phyloP scores from a whole-genome alignment of 2,113 vertebrate genomes.

The Labeo catla region DNA sequence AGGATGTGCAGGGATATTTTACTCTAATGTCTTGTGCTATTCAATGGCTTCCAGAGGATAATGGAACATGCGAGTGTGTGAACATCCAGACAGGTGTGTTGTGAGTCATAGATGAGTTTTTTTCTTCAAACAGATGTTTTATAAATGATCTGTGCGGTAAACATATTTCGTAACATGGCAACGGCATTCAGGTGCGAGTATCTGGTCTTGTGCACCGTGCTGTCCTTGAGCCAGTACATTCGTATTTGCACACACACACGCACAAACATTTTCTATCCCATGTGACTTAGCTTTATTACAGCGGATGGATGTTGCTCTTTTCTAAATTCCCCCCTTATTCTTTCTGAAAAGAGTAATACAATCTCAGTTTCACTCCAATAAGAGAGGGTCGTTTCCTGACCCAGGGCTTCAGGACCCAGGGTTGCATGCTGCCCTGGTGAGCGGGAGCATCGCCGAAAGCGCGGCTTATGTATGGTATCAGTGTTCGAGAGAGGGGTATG shows the following conservation, averaged over 20 bases:
- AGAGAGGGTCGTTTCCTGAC: neutral
- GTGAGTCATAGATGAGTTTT: neutral
- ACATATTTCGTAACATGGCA: neutral
- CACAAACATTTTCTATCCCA: neutral
- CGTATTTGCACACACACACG: conserved; percentile 11
- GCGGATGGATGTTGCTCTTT: conserved; percentile 32
- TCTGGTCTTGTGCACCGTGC: neutral
- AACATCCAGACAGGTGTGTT: neutral
- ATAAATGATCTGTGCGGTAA: neutral
- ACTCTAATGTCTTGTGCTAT: conserved; percentile 41
- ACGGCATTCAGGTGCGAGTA: neutral
- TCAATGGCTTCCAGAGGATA: conserved; percentile 41
- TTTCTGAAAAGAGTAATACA: conserved; percentile 14
- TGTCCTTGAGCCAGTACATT: neutral
- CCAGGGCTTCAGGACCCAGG: neutral
- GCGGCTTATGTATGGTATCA: conserved; percentile 1
- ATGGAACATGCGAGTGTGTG: conserved; percentile 40
- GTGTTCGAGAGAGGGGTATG: conserved; percentile 25
- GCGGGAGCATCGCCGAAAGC: conserved; percentile 13
- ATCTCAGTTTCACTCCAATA: conserved; percentile 25
- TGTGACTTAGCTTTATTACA: conserved; percentile 30
- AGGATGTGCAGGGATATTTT: conserved; percentile 41
- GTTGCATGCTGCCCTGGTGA: conserved; percentile 19
- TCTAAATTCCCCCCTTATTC: conserved; percentile 19
- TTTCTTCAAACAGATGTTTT: conserved; percentile 3